These are phyloP conservation scores for Pholis gunnellus DNA, from an alignment of 2,113 vertebrate species.

Conservation along the genomic window DNA sequence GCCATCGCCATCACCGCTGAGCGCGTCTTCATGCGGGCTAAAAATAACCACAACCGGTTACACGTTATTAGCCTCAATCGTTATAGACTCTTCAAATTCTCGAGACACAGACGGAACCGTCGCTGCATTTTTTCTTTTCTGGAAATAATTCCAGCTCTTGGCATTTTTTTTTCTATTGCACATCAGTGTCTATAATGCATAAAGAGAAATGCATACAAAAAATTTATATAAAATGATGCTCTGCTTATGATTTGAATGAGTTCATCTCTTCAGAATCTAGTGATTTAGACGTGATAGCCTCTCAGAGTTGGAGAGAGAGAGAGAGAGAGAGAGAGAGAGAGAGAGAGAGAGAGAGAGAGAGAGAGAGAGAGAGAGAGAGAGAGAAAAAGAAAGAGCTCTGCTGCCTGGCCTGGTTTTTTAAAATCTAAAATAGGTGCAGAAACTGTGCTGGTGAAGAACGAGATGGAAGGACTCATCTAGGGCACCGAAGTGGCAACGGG, in stretches of 20 bases:
- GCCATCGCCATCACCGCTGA: slow-evolving; percentile 67
- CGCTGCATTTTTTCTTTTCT: background rate
- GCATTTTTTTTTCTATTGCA: background rate
- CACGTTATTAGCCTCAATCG: slow-evolving; percentile 56
- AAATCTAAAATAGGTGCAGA: slow-evolving; percentile 75
- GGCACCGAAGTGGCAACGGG: slow-evolving; percentile 42
- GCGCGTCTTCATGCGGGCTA: slow-evolving; percentile 65
- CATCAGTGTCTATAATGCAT: background rate
- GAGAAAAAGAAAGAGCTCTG: slow-evolving; percentile 22
- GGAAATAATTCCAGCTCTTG: background rate
- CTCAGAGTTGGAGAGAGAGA: background rate
- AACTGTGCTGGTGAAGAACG: slow-evolving; percentile 65
- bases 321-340: background rate
- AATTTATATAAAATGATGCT: background rate
- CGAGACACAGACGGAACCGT: background rate
- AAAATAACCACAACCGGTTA: slow-evolving; percentile 69
- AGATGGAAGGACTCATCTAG: slow-evolving; percentile 71
- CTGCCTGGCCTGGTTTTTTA: slow-evolving; percentile 72
- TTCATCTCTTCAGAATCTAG: background rate
- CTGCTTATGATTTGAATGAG: background rate
- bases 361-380: background rate
- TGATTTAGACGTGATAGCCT: background rate
- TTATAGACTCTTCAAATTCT: slow-evolving; percentile 15
- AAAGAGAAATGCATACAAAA: background rate
- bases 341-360: background rate